Evolutionary conservation across 2,797 vertebrate genomes (phyloP).

Genomic region (Caiman crocodilus): DNA sequence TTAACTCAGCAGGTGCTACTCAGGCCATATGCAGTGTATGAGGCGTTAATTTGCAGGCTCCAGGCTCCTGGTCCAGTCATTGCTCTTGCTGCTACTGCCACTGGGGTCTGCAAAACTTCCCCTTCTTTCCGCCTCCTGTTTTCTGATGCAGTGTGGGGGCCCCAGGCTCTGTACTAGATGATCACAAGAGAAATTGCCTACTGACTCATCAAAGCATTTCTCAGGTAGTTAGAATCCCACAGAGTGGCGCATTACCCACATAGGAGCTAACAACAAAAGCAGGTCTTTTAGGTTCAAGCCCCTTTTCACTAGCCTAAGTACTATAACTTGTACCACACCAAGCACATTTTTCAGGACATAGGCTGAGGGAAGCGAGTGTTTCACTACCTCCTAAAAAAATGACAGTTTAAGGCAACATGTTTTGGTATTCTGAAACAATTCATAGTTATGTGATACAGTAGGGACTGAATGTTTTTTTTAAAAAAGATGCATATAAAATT

Average conservation of each 20-base stretch:
- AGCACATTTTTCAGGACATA: neutral
- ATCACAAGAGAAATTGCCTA: neutral
- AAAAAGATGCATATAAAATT: neutral
- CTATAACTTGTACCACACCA: too few species aligned
- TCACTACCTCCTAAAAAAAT: conserved; percentile 1
- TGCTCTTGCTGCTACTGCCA: too few species aligned
- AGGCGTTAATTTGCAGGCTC: too few species aligned
- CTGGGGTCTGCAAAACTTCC: too few species aligned
- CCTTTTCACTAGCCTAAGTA: neutral
- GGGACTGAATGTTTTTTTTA: neutral
- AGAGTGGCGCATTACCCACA: neutral
- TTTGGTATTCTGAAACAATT: neutral
- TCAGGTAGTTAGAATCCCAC: neutral
- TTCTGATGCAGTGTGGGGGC: too few species aligned
- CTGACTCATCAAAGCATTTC: neutral
- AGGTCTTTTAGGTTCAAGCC: conserved; percentile 21
- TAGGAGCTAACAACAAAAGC: neutral
- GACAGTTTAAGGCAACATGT: neutral
- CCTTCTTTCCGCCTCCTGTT: too few species aligned
- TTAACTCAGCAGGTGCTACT: neutral
- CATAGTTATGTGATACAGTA: neutral
- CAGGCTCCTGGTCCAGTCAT: too few species aligned
- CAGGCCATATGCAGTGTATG: neutral
- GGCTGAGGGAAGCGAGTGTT: neutral
- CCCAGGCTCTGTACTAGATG: neutral